Conservation (phyloP, 2,888 invertebrate genomes). For the Hyposoter didymator region DNA sequence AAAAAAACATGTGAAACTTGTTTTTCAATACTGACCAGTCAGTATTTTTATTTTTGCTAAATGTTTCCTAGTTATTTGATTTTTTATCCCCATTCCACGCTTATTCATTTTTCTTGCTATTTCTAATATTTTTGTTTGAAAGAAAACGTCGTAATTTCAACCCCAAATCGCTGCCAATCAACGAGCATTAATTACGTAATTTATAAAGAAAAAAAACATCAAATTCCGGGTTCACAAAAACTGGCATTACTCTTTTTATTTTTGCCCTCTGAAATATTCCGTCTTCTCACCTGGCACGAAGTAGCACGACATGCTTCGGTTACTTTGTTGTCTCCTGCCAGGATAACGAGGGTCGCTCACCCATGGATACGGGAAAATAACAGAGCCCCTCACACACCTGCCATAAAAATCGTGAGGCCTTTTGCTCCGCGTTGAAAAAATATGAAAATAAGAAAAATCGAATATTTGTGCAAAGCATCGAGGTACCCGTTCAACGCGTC, state of each 20-base stretch:
- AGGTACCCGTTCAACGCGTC: not conserved
- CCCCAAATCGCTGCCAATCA: not conserved
- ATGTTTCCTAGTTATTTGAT: not conserved
- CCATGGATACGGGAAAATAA: slow-evolving; percentile 59
- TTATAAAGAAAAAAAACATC: not conserved
- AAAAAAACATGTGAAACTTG: too few relatives aligned
- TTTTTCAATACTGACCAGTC: too few relatives aligned
- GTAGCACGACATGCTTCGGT: slow-evolving; percentile 17
- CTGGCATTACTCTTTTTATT: not conserved
- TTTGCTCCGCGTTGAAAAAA: not conserved
- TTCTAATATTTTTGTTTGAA: not conserved
- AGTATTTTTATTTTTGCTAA: too few relatives aligned
- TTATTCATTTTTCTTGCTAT: not conserved
- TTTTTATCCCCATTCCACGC: not conserved
- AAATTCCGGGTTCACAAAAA: not conserved
- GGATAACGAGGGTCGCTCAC: slow-evolving; percentile 24
- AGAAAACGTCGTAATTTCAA: not conserved
- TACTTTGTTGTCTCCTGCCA: not conserved
- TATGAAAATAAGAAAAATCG: not conserved
- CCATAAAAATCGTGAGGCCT: slow-evolving; percentile 37
- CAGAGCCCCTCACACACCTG: slow-evolving; percentile 37
- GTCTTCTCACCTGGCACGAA: slow-evolving; percentile 47
- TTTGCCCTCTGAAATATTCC: not conserved
- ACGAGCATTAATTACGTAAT: not conserved
- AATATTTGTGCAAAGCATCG: not conserved